Conservation (phyloP, 92 coral and sea anemone genomes). For the Porites divaricata region DNA sequence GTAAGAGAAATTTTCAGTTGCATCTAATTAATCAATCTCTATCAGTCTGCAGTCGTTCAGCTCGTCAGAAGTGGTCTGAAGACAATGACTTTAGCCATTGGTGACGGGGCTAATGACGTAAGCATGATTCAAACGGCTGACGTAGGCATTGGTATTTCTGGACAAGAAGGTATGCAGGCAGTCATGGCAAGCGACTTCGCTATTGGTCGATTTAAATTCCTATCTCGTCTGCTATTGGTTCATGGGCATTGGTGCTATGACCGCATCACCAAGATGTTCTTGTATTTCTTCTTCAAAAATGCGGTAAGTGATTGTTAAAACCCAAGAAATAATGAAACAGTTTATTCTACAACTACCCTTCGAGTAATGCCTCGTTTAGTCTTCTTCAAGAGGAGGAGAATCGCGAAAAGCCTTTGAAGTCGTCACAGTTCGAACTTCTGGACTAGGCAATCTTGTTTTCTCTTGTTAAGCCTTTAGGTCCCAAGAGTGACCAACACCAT, state of each 20-base stretch:
- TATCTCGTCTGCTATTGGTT: constrained; percentile 83
- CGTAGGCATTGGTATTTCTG: constrained; percentile 97
- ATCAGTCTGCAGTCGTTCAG: constrained; percentile 92
- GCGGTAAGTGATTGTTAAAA: constrained; percentile 66
- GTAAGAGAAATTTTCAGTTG: too few relatives aligned
- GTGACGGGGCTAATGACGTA: constrained; percentile 99
- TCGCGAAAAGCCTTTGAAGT: too few relatives aligned
- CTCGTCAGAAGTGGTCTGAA: constrained; percentile 91
- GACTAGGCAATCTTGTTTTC: too few relatives aligned
- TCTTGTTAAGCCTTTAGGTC: too few relatives aligned
- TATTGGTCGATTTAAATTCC: constrained; percentile 93
- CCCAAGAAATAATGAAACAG: neutral
- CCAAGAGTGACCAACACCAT: too few relatives aligned
- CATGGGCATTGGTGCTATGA: constrained; percentile 99
- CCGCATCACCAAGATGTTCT: constrained; percentile 93
- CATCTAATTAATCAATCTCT: neutral
- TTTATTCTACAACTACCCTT: too few relatives aligned
- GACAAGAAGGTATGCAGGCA: constrained; percentile 99
- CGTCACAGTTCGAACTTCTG: too few relatives aligned
- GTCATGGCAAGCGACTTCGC: constrained; percentile 99
- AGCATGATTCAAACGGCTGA: constrained; percentile 99
- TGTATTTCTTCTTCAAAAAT: constrained; percentile 97
- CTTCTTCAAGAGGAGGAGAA: too few relatives aligned
- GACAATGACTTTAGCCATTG: constrained; percentile 98
- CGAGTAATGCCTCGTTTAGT: too few relatives aligned